Percentiles rank a stretch among this genome's conserved stretches.
Conservation (phyloP, 2,888 invertebrate genomes). For the Acanthopleura granulata region DNA sequence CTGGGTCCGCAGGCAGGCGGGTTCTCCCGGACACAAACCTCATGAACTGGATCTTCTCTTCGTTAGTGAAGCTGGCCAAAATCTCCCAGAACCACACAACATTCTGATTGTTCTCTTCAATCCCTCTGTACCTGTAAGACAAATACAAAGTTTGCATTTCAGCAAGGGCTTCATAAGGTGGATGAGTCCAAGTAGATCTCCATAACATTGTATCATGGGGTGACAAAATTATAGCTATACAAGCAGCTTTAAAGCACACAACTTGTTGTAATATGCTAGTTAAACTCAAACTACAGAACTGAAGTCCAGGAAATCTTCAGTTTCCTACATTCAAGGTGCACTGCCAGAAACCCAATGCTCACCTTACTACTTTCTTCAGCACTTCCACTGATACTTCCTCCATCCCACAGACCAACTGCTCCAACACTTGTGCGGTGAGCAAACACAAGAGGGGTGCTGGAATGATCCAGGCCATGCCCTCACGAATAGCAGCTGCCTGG, state of each 20-base stretch:
- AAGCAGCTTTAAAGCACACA: too few species aligned
- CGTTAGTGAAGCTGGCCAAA: constrained; percentile 76
- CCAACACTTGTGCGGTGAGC: constrained; percentile 75
- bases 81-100: constrained; percentile 78
- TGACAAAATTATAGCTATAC: too few species aligned
- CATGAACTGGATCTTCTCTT: constrained; percentile 77
- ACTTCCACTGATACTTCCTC: constrained; percentile 75
- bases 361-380: constrained; percentile 77
- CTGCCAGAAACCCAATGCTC: constrained; percentile 26
- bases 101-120: constrained; percentile 75
- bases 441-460: constrained; percentile 77
- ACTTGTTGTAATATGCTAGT: too few species aligned
- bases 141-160: too few species aligned
- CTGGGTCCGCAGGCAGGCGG: constrained; percentile 76
- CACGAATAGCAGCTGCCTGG: constrained; percentile 73
- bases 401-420: constrained; percentile 77
- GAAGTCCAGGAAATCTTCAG: too few species aligned
- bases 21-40: constrained; percentile 78
- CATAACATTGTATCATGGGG: too few species aligned
- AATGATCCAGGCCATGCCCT: constrained; percentile 78
- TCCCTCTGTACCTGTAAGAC: constrained; percentile 74
- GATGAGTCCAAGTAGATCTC: too few species aligned
- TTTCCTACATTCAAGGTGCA: too few species aligned
- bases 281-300: too few species aligned
- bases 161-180: too few species aligned